Base-by-base conservation (phyloP, 2,797 vertebrate species). In the Gymnoscopelus microlampas region DNA sequence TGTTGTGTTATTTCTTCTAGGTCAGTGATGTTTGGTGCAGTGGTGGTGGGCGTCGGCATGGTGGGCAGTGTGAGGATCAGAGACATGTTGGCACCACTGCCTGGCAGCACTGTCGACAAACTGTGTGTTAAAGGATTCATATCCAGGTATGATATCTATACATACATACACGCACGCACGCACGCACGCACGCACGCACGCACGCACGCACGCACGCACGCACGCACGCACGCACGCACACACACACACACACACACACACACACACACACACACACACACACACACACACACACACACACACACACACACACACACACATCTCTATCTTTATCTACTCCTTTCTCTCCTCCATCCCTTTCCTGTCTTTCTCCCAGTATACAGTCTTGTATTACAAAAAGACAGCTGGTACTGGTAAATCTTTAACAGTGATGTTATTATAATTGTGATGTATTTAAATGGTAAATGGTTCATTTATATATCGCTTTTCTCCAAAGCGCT, bases 21-120 rank as follows among this genome's bases (percentile, higher is more conserved):
- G 9, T 44, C 39, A 2, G 9, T 44, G 29, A 98, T 97, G 95
- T 94, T 96, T 59, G 96, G 97, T 2, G 92, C 92, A 0, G 96
- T 98, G 60, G 97, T 99, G 60, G 89, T 98, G 12, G 97, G 97
- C 10, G 67, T 96, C 13, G 97, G 97, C 57, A 93, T 90, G 51
- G 97, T 95, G 0, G 97, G 97, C 0, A 77, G 82, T 13, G 95
- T 95, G 63, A 91, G 97, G 68, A 94, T 99, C 60, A 88, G 94
- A 81, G 96, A 99, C 81, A 84, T 98, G 78, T 81, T 90, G 57
- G 86, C 89, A 53, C 94, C 95, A 0, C 74, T 92, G 6, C 74
- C 72, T 23, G 93, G 93, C 56, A 96, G 92, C 55, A 82, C 94
- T 55, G 93, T 95, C 0, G 95, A 95, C n/a, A 93, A 92, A 14